A percentile compares a stretch with the other conserved stretches of the same genome.
Conservation (phyloP, 2,113 vertebrate genomes). For the Seriola rivoliana region DNA sequence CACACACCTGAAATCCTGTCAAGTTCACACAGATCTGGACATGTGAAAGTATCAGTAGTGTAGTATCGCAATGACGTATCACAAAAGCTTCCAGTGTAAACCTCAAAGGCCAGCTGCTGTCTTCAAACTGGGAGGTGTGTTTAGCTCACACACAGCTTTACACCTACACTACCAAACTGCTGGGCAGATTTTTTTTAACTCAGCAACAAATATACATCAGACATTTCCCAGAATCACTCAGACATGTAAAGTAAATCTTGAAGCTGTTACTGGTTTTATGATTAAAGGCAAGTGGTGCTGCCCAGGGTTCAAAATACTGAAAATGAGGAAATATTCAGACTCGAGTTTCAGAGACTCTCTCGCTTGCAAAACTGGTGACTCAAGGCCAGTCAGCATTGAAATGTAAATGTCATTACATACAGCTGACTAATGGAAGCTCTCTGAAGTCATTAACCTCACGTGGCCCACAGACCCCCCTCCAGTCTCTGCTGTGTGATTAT, state of each 20-base stretch:
- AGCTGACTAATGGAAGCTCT: conserved; percentile 2
- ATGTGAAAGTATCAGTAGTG: too few species aligned
- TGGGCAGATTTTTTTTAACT: not conserved
- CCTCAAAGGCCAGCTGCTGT: not conserved
- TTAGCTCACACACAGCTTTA: not conserved
- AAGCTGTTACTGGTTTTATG: not conserved
- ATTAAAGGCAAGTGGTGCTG: not conserved
- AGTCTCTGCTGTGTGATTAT: conserved; percentile 11
- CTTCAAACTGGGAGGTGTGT: not conserved
- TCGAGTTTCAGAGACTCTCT: not conserved
- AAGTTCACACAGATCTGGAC: too few species aligned
- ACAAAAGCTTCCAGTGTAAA: not conserved
- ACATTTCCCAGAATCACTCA: not conserved
- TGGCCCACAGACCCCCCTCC: not conserved
- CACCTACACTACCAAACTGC: not conserved
- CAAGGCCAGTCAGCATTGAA: conserved; percentile 10
- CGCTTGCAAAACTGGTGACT: not conserved
- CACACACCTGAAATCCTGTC: too few species aligned
- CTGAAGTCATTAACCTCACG: conserved; percentile 31
- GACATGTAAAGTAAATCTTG: not conserved
- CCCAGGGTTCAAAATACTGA: not conserved
- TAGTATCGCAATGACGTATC: not conserved
- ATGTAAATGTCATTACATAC: conserved; percentile 30
- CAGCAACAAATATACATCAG: not conserved
- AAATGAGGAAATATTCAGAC: too few species aligned